Evolutionary conservation across 2,113 vertebrate species (phyloP), one percentile per base, ranked within the genome.

Genomic region (Orientallactaga bullata): DNA sequence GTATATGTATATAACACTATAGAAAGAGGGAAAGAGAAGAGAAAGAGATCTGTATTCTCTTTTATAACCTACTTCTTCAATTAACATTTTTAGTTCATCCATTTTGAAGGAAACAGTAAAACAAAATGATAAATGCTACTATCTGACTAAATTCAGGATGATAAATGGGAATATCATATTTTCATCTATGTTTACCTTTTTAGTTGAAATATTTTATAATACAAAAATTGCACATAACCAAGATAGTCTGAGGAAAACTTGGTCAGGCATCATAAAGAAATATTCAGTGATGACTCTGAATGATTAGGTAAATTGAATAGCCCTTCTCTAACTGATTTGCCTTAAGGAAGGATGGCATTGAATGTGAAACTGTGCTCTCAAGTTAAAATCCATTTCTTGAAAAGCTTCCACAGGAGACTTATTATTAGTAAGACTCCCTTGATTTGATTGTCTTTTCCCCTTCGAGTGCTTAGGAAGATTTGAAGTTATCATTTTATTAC

Each of bases 161-260:
- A 11, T 58, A 47, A 6, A 58, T 86, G 18, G 0, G 9, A 73
- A 78, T 79, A 37, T 35, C 58, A 65, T 76, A 32, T 68, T 85
- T 9, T n/a, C 4, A 90, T 83, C 16, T 26, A 8, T 35, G 35
- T 85, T 77, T 89, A 89, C 30, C 47, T 79, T 2, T 35, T 73
- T 47, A 32, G 4, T 60, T 32, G 30, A 90, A 94, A 83, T 76
- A 80, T 13, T 79, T 78, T 30, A 84, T 88, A 85, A 82, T 93
- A 71, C 61, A 24, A 89, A 91, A 88, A 58, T 65, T 72, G 47
- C 4, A 30, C 28, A 37, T 37, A 47, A 61, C 17, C 91, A 66
- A 82, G 1, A 18, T 35, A 51, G 7, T 69, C 78, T 83, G 66
- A 26, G 16, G 28, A 55, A 76, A 69, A 79, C 35, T 76, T 73